Base-by-base conservation (phyloP, 2,113 vertebrate genomes). In the Solea senegalensis region DNA sequence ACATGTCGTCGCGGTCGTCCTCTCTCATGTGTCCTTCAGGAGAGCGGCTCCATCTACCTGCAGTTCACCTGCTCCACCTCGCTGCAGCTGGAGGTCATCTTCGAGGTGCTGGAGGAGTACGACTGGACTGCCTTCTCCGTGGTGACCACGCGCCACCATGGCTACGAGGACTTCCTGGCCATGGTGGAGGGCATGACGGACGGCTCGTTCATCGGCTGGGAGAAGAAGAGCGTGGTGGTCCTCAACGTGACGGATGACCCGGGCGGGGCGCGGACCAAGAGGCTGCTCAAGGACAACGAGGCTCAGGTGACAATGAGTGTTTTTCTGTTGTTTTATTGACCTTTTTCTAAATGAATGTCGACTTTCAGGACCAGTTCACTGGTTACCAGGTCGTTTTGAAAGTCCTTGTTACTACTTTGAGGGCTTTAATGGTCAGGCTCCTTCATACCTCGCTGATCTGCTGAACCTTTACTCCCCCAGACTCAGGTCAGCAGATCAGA, bases 71-170 rank as follows among this genome's bases (percentile, higher is more conserved):
- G 95, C 41, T 95, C 97, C 81, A 97, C 97, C 0, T 90, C 95
- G 58, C 95, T 97, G 67, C 97, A 98, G 89, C 94, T 98, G 0
- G 95, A 94, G 85, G 97, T 97, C 34, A 96, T 98, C 88, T 97
- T 98, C 10, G 96, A 97, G 87, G 95, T 98, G 67, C 92, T 98
- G 50, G 97, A 98, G 65, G 96, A 97, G 76, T 98, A 97, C 21
- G 97, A 98, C 81, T 98, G 97, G 97, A 98, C 97, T 0, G 60
- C 96, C 52, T 98, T 98, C 69, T 96, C 96, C 0, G 95, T 97
- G 4, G 94, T 98, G 62, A 95, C 96, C 82, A 98, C 97, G 0
- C 94, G 95, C 53, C 94, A 96, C 87, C 97, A 97, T 0, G 97
- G 96, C 69, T 95, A 97, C 59, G 94, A 96, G 88, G 96, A 95